phyloP scores from a whole-genome alignment of 1,140 invertebrate species.

The Formica selysi region DNA sequence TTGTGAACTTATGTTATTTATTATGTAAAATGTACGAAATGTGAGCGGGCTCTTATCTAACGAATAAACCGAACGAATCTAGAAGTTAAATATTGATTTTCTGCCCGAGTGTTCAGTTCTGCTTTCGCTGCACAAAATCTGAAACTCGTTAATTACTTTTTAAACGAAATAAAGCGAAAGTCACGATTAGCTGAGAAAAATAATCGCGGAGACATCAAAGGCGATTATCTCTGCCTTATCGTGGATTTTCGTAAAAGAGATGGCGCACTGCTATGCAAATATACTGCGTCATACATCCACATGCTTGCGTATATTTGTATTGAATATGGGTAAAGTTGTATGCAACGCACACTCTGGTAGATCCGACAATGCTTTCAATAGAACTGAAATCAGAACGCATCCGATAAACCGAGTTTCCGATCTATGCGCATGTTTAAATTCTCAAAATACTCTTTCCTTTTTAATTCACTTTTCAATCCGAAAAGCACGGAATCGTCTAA shows the following conservation, averaged over 20 bases:
- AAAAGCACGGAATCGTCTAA: neutral
- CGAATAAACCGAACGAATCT: conserved; percentile 44
- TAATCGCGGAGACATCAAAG: neutral
- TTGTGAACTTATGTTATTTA: neutral
- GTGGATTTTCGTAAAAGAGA: conserved; percentile 8
- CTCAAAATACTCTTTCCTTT: conserved; percentile 34
- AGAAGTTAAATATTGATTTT: conserved; percentile 62
- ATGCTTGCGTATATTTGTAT: conserved; percentile 31
- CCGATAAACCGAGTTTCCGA: neutral
- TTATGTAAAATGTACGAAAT: conserved; percentile 7
- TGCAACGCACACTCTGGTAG: neutral
- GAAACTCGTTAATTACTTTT: conserved; percentile 38
- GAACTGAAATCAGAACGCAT: conserved; percentile 8
- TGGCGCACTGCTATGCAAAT: neutral
- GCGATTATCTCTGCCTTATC: conserved; percentile 1
- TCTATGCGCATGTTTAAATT: conserved; percentile 11
- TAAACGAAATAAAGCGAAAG: conserved; percentile 27
- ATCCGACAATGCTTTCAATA: conserved; percentile 29
- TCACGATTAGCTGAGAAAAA: conserved; percentile 1
- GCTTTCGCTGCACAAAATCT: conserved; percentile 25
- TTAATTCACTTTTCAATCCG: neutral
- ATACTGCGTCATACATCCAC: too few relatives aligned
- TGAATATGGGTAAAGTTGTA: conserved; percentile 55
- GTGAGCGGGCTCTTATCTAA: conserved; percentile 16
- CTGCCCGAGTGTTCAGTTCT: conserved; percentile 38